phyloP scores from a whole-genome alignment of 1,140 invertebrate species.

The Rhysida immarginata region DNA sequence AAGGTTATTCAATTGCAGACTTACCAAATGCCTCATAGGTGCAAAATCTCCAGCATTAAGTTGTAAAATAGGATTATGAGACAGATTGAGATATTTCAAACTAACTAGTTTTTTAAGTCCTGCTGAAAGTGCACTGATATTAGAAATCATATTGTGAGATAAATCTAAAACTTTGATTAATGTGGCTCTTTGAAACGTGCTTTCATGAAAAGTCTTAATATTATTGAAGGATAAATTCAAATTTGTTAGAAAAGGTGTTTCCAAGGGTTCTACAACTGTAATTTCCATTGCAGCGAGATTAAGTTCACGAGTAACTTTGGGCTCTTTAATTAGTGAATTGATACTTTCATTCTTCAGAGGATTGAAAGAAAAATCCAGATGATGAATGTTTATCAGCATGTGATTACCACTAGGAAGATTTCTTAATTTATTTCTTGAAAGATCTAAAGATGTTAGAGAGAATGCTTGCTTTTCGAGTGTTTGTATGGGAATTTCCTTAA shows the following conservation, averaged over 20 bases:
- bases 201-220: constrained; percentile 44
- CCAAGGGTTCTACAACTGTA: constrained; percentile 40
- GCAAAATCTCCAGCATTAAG: constrained; percentile 57
- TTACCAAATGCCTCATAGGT: constrained; percentile 44
- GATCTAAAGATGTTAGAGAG: constrained; percentile 57
- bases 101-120: constrained; percentile 49
- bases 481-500: constrained; percentile 57
- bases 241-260: constrained; percentile 66
- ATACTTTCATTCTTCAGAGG: constrained; percentile 56
- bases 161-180: constrained; percentile 60
- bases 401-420: constrained; percentile 66
- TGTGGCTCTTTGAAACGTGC: constrained; percentile 54
- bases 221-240: constrained; percentile 69
- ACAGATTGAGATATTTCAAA: constrained; percentile 53
- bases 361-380: constrained; percentile 71
- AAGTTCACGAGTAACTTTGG: constrained; percentile 65
- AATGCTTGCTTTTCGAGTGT: constrained; percentile 65
- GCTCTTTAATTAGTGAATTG: constrained; percentile 60
- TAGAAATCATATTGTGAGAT: constrained; percentile 51
- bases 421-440: constrained; percentile 58
- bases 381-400: constrained; percentile 72
- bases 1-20: constrained; percentile 49
- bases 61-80: constrained; percentile 53
- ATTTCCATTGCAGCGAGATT: constrained; percentile 67
- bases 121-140: constrained; percentile 33